Base-by-base conservation (phyloP, 2,888 invertebrate genomes). In the Spilosoma lubricipeda region DNA sequence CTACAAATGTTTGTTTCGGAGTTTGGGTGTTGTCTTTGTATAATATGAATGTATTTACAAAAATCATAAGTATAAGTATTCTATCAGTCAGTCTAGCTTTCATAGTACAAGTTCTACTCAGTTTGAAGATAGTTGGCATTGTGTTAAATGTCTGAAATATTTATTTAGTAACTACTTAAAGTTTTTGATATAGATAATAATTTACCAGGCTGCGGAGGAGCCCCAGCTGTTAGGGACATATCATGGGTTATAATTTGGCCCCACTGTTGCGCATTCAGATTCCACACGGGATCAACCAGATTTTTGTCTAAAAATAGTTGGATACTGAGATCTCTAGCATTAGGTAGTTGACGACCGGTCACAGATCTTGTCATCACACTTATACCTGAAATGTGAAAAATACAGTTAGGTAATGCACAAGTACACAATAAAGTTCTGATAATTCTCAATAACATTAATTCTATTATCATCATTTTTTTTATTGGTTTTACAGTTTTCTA, bases 171-270 rank as follows among this genome's bases (percentile, higher is more conserved):
- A 33, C 48, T 20, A 52, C 52, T 56, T n/a, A 56, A 56, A 11
- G 9, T n/a, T 20, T 23, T 23, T 56, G 9, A 56, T 23, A 3
- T 56, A 66, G 9, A 18, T n/a, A 15, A 52, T 33, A 80, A 96
- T 97, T 96, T 94, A 98, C 98, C 97, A 39, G 97, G 97, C 93
- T 98, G 98, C 5, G 97, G 97, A 70, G 96, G 97, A 70, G 96
- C 96, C 71, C 97, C 97, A 71, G 97, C 97, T 48, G 97, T 97
- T 87, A 98, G 94, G 33, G 97, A 97, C 97, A 98, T 97, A 86
- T 98, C 98, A 90, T 98, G 98, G 13, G 98, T 97, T 56, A 98
- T 95, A 80, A 98, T 97, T 92, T 98, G 98, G 0, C 98, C 98
- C 96, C 97, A 98, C 85, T 98, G 98, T 96, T 98, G 98, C 67